Evolutionary conservation across 2,797 vertebrate genomes (phyloP).

Genomic region (Aeoliscus strigatus): DNA sequence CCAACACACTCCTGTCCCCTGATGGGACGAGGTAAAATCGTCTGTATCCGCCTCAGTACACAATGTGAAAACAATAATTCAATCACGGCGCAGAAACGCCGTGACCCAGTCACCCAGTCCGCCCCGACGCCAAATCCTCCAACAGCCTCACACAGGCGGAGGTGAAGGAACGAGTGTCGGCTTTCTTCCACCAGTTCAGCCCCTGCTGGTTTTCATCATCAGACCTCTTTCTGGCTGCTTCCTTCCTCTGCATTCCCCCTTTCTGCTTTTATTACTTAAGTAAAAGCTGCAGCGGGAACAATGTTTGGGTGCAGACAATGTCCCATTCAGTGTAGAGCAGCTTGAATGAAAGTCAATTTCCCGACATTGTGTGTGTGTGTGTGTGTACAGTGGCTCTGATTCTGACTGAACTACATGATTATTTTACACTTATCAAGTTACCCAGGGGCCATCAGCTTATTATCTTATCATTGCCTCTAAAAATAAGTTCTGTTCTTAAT

Average conservation of each 20-base stretch:
- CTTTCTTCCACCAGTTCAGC: constrained; percentile 28
- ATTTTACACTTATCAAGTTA: background rate
- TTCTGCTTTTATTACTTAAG: constrained; percentile 24
- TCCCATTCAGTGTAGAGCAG: constrained; percentile 4
- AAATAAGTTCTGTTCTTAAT: too few relatives aligned
- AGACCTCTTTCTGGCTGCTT: constrained; percentile 23
- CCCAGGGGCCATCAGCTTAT: background rate
- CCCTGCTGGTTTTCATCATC: constrained; percentile 34
- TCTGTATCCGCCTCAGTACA: too few relatives aligned
- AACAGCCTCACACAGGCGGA: constrained; percentile 16
- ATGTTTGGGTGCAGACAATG: constrained; percentile 21
- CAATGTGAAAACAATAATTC: too few relatives aligned
- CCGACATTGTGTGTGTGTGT: constrained; percentile 49
- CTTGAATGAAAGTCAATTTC: constrained; percentile 31
- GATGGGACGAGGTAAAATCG: too few relatives aligned
- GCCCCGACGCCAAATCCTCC: too few relatives aligned
- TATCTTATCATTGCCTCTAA: too few relatives aligned
- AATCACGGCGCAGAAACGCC: too few relatives aligned
- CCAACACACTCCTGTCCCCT: too few relatives aligned
- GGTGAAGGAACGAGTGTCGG: constrained; percentile 29
- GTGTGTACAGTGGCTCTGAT: constrained; percentile 6
- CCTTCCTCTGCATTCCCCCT: constrained; percentile 28
- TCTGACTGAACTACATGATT: too few relatives aligned
- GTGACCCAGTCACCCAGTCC: too few relatives aligned
- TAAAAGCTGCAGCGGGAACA: constrained; percentile 25